These are phyloP conservation scores for Muricea muricata DNA, from an alignment of 92 coral and sea anemone species.

Conservation along the genomic window DNA sequence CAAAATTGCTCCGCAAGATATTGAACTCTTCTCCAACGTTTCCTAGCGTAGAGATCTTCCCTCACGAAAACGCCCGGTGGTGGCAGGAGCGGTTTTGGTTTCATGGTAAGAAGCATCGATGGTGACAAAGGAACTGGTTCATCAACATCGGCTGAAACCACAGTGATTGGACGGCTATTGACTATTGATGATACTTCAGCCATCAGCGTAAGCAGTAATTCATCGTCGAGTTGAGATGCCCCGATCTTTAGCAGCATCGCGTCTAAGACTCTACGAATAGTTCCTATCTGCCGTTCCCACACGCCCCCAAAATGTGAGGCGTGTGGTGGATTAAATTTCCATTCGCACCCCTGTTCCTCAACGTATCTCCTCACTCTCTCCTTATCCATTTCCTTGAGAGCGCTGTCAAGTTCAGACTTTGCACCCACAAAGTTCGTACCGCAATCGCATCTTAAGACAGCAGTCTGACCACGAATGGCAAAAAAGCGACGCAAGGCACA, in stretches of 20 bases:
- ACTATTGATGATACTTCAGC: not conserved
- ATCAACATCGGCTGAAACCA: not conserved
- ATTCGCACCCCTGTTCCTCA: not conserved
- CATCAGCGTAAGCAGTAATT: not conserved
- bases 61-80: constrained; percentile 36
- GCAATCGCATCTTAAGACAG: not conserved
- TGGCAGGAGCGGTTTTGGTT: not conserved
- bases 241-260: not conserved
- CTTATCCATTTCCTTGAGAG: not conserved
- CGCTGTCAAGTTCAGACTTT: not conserved
- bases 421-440: not conserved
- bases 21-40: constrained; percentile 36
- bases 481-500: not conserved
- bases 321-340: not conserved
- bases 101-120: not conserved
- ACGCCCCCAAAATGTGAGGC: not conserved
- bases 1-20: constrained; percentile 20
- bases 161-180: not conserved
- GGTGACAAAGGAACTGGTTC: not conserved
- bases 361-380: not conserved
- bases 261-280: not conserved
- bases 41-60: constrained; percentile 22
- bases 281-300: not conserved
- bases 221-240: not conserved
- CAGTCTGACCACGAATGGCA: not conserved